Base-by-base conservation (phyloP, 2,113 vertebrate genomes). In the Miniopterus natalensis region DNA sequence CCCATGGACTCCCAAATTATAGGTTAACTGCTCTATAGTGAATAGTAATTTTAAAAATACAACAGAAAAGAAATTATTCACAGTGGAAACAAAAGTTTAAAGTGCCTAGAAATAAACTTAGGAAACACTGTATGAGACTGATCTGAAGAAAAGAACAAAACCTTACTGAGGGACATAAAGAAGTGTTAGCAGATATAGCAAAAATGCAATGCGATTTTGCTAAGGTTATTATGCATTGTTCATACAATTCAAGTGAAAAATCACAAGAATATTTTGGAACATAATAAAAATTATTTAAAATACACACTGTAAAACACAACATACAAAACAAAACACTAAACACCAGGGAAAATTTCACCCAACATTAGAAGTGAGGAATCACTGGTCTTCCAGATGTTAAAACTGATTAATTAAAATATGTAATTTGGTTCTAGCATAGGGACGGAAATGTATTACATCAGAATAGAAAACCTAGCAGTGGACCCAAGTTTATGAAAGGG, bases 321-420 rank as follows among this genome's bases (percentile, higher is more conserved):
- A 89, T 45, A 84, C 81, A 90, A 51, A 55, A 47, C 27, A 90
- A 79, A 63, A 12, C 42, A 68, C 45, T 49, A n/a, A 92, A 71
- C 23, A 93, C 65, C 17, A 91, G 27, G 65, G 55, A 78, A 42
- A 71, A 86, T 92, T 95, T 92, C 78, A 78, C n/a, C 12, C 73
- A 89, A 42, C 63, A 75, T 84, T 85, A 91, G 78, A 93, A 73
- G 47, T 88, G 49, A 96, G 61, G 47, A 97, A 71, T 6, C 13
- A 92, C 18, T 78, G 27, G 20, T 49, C 29, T 42, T 92, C 65
- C 74, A 95, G 86, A 93, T 95, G 91, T 80, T 80, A 84, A 96
- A 94, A 81, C 20, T 75, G 84, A 96, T 84, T 87, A 87, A 96
- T 84, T 87, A 87, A 95, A 96, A 70, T 55, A 81, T 45, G 27